These are phyloP conservation scores for Pollenia angustigena DNA, from an alignment of 2,888 invertebrate genomes.

Conservation along the genomic window DNA sequence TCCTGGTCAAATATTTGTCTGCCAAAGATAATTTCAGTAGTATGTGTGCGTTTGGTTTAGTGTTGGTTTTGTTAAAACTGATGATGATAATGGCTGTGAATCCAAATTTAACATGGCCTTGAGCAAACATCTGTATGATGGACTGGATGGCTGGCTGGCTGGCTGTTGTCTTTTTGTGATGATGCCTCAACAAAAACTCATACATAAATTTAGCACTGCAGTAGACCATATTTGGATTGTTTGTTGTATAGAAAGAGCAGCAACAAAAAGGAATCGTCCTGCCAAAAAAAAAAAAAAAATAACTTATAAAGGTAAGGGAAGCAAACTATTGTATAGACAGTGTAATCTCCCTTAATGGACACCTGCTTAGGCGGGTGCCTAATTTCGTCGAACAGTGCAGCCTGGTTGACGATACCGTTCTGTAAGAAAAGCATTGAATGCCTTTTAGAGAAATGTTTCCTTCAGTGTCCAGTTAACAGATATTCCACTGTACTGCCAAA, in stretches of 20 bases:
- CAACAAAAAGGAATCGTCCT: neutral
- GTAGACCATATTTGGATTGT: constrained; percentile 45
- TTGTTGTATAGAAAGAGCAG: constrained; percentile 34
- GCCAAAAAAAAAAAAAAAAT: neutral
- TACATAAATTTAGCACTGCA: constrained; percentile 58
- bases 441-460: too few relatives aligned
- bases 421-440: too few relatives aligned
- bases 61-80: constrained; percentile 41
- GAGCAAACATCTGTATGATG: constrained; percentile 56
- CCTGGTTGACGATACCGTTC: too few relatives aligned
- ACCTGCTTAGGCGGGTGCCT: too few relatives aligned
- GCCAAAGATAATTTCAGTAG: constrained; percentile 56
- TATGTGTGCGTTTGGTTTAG: neutral
- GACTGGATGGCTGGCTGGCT: neutral
- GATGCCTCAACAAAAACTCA: neutral
- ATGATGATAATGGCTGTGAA: constrained; percentile 38
- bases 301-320: neutral
- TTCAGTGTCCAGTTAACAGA: too few relatives aligned
- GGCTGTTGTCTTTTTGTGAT: constrained; percentile 21
- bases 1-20: constrained; percentile 72
- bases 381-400: too few relatives aligned
- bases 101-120: constrained; percentile 69
- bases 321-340: neutral
- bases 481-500: neutral
- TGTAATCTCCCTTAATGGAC: neutral